Evolutionary conservation across 2,113 vertebrate species (phyloP), one percentile per base, ranked within the genome.

Genomic region (Dicerorhinus sumatrensis): DNA sequence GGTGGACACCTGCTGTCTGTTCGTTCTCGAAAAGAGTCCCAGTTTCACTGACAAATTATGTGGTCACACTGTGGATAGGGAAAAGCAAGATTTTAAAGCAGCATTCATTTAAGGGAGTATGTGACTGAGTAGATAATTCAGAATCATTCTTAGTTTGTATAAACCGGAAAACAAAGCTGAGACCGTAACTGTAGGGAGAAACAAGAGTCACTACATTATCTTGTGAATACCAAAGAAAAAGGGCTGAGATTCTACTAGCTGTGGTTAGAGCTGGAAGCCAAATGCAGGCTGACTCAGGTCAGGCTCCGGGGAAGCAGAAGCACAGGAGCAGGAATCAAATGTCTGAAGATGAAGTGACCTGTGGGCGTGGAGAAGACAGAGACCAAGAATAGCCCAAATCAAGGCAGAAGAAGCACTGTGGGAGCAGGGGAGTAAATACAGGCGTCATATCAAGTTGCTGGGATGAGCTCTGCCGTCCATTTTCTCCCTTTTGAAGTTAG

Each of bases 121-220:
- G 46, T 54, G 33, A 65, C 48, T 56, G 8, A 33, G 69, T 65
- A 67, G 18, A 7, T 95, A n/a, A 76, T 76, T 58, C 58, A 82
- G 23, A 92, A 56, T 85, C 54, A 65, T 76, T 84, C 51, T 79
- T 70, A 27, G 39, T 89, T 90, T 80, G 46, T 67, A 14, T 90
- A 94, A 96, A 89, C 12, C n/a, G 69, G 73, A 82, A 94, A 84
- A 60, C 51, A 84, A 70, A 94, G 14, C 94, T 60, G 46, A 85
- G 12, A 56, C 21, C 8, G 0, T 70, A 33, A 75, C 4, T n/a
- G 9, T 36, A 75, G 63, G 54, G 33, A 70, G 69, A 36, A 79
- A 31, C 39, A 80, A 77, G 46, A 33, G 23, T 54, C 42, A 14
- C 39, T 36, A 8, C 51, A 29, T 76, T 85, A 8, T 85, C 54